These are phyloP conservation scores for Festucalex cinctus DNA, from an alignment of 2,113 vertebrate species.

Conservation along the genomic window DNA sequence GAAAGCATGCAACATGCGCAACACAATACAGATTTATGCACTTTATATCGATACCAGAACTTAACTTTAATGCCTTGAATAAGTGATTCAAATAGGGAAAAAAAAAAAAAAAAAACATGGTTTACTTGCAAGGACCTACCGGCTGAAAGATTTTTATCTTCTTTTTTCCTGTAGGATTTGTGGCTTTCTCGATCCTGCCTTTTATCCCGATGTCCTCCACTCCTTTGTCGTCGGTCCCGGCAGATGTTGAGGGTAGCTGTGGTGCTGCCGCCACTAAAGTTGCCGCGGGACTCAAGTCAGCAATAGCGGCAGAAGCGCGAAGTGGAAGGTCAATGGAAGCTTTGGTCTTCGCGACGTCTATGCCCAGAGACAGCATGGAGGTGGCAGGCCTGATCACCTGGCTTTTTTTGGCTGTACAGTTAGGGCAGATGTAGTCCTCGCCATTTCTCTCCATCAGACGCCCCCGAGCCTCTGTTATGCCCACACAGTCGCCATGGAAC, in stretches of 20 bases:
- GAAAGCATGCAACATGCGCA: not conserved
- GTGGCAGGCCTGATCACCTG: conserved; percentile 65
- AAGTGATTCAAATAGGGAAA: too few species aligned
- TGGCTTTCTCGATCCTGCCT: conserved; percentile 95
- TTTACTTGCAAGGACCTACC: conserved; percentile 65
- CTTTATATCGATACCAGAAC: not conserved
- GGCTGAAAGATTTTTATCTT: conserved; percentile 99
- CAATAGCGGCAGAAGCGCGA: not conserved
- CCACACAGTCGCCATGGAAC: conserved; percentile 98
- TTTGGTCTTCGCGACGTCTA: conserved; percentile 54
- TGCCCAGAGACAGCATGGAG: conserved; percentile 56
- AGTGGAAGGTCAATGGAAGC: conserved; percentile 11
- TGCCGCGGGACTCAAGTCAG: conserved; percentile 23
- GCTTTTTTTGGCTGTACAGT: conserved; percentile 86
- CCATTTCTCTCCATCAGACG: conserved; percentile 91
- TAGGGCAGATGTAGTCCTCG: conserved; percentile 97
- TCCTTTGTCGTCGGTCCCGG: conserved; percentile 71
- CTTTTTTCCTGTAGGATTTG: conserved; percentile 94
- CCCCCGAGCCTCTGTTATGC: conserved; percentile 95
- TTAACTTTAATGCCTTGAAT: not conserved
- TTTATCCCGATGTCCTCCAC: conserved; percentile 91
- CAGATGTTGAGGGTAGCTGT: conserved; percentile 34
- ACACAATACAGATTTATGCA: not conserved
- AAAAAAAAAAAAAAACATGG: not conserved
- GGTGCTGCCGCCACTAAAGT: conserved; percentile 1